These are phyloP conservation scores for Ochotona curzoniae DNA, from an alignment of 2,113 vertebrate genomes.

Conservation along the genomic window DNA sequence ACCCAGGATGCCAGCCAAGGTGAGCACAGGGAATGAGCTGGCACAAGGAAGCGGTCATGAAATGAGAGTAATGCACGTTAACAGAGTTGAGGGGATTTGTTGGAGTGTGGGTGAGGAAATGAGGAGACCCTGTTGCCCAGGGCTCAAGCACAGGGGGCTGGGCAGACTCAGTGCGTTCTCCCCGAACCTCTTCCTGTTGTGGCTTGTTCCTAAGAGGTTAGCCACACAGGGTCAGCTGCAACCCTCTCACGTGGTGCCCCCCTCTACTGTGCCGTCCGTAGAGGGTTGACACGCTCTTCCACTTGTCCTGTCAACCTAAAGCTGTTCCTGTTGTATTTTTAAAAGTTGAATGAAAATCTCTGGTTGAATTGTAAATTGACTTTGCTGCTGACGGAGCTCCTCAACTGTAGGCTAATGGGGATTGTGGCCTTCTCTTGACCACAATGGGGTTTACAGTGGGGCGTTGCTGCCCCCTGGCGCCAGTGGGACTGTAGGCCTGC, in stretches of 20 bases:
- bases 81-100: rapidly evolving
- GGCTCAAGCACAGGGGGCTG: not conserved
- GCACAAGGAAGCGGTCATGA: not conserved
- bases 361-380: not conserved
- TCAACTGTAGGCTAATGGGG: not conserved
- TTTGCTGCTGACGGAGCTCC: not conserved
- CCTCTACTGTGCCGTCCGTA: not conserved
- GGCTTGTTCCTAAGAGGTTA: not conserved
- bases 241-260: not conserved
- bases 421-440: rapidly evolving
- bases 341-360: constrained; percentile 11
- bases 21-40: not conserved
- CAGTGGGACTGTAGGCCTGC: not conserved
- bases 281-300: not conserved
- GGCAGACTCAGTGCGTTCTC: no score
- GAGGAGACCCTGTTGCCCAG: not conserved
- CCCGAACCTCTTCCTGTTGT: not conserved
- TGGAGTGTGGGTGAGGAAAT: not conserved
- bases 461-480: constrained; percentile 66
- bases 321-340: not conserved
- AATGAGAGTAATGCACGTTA: not conserved
- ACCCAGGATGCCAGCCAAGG: not conserved
- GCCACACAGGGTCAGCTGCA: not conserved
- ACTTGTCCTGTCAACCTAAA: not conserved
- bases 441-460: not conserved